Evolutionary conservation across 2,113 vertebrate species (phyloP), one percentile per base, ranked within the genome.

Genomic region (Amblyornis subalaris): DNA sequence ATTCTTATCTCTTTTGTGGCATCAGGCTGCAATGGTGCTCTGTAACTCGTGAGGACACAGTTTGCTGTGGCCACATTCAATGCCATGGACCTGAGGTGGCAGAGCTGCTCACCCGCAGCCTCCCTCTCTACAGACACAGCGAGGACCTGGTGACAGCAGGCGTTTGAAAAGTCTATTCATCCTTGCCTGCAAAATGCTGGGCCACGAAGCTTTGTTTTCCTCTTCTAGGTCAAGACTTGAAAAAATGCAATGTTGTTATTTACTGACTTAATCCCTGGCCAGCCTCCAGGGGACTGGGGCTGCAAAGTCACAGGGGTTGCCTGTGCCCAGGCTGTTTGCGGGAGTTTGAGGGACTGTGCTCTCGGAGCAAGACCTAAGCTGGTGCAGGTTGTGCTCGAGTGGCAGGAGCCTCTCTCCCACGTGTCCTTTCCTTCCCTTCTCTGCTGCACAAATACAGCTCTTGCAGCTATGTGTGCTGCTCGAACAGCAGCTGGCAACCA

Each of bases 341-440:
- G 45, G 35, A 72, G 16, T 72, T 82, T 62, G 62, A 91, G 38
- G 17, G 29, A 31, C 20, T 73, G 50, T 12, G 22, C 0, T 75
- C 14, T 62, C 0, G 0, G 38, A 65, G 19, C 1, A 1, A 82
- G 62, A 62, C 26, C n/a, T 23, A 21, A 26, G 16, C 33, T 73
- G 29, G 17, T 7, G 7, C 44, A 45, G 15, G 31, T 53, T 8
- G 0, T 0, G 0, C 9, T 72, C 0, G 0, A 82, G 19, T 62
- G 75, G 7, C 11, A 36, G 1, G 1, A 75, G 23, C 42, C 42
- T 69, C n/a, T 65, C 50, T 90, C 22, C 5, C 35, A 47, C 1
- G 1, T 13, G 24, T 28, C 28, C 38, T 48, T 90, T 18, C 28
- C 47, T 48, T 71, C 50, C 50, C 47, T 84, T 61, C 67, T 33